phyloP scores from a whole-genome alignment of 2,888 invertebrate species.

The Sphinx pinastri region DNA sequence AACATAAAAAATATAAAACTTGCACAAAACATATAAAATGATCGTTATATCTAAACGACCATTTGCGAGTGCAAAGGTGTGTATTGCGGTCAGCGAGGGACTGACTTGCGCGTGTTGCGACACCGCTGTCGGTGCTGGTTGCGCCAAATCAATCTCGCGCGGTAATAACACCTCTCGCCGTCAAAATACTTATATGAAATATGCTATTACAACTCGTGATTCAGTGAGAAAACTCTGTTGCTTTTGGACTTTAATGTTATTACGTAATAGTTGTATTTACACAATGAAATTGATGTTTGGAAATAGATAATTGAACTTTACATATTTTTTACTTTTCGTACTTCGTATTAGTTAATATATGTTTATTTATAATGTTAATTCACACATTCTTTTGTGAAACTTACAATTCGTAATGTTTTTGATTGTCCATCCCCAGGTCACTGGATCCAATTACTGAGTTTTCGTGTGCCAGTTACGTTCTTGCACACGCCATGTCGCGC shows the following conservation, averaged over 20 bases:
- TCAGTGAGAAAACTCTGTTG: constrained; percentile 29
- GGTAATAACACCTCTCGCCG: constrained; percentile 65
- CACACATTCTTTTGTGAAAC: too few species aligned
- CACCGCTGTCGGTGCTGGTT: constrained; percentile 62
- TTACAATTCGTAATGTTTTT: background rate
- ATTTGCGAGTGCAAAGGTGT: constrained; percentile 44
- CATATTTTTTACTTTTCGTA: background rate
- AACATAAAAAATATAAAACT: background rate
- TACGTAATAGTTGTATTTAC: background rate
- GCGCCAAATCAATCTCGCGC: constrained; percentile 72
- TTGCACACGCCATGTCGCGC: background rate
- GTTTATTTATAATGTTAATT: too few species aligned
- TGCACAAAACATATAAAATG: constrained; percentile 4
- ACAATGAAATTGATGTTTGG: background rate
- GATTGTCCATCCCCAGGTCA: background rate
- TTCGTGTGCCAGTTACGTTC: too few species aligned
- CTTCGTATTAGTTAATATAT: too few species aligned
- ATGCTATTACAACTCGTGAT: constrained; percentile 45
- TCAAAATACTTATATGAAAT: constrained; percentile 53
- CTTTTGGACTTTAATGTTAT: background rate
- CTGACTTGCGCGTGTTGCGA: constrained; percentile 55
- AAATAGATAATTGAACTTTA: background rate
- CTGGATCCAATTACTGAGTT: too few species aligned
- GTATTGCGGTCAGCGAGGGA: constrained; percentile 67
- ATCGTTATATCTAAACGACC: constrained; percentile 31